Percentiles rank a stretch among this genome's conserved stretches.
These are phyloP conservation scores for Diphyllodes magnificus DNA, from an alignment of 2,113 vertebrate genomes.

Conservation along the genomic window DNA sequence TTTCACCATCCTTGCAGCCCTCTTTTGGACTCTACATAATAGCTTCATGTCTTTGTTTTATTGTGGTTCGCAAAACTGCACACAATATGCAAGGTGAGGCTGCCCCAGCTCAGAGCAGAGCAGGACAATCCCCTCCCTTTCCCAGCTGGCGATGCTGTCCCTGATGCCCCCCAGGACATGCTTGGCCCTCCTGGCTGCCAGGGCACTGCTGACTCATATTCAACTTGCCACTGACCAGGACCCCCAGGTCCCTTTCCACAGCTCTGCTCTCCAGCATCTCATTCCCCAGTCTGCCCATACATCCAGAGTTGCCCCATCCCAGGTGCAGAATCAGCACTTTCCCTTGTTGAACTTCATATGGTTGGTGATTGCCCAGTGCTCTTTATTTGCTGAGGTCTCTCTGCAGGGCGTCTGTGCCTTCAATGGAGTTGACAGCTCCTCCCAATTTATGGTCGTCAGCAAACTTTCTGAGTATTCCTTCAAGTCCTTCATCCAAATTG, in stretches of 20 bases:
- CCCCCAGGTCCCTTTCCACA: rapidly evolving
- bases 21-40: background rate
- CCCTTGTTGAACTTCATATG: background rate
- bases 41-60: background rate
- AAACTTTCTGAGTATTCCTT: background rate
- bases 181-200: background rate
- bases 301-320: rapidly evolving
- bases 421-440: rapidly evolving
- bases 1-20: background rate
- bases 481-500: background rate
- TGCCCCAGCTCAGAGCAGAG: background rate
- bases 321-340: background rate
- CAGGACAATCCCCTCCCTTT: rapidly evolving
- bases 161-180: rapidly evolving
- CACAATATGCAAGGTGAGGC: background rate
- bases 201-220: background rate
- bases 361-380: background rate
- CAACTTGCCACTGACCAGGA: background rate
- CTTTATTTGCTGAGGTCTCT: background rate
- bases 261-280: rapidly evolving
- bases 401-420: background rate
- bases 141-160: rapidly evolving
- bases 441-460: background rate
- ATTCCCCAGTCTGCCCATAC: background rate
- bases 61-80: background rate